Conservation (phyloP, 2,888 invertebrate genomes). For the Dynastes maya region DNA sequence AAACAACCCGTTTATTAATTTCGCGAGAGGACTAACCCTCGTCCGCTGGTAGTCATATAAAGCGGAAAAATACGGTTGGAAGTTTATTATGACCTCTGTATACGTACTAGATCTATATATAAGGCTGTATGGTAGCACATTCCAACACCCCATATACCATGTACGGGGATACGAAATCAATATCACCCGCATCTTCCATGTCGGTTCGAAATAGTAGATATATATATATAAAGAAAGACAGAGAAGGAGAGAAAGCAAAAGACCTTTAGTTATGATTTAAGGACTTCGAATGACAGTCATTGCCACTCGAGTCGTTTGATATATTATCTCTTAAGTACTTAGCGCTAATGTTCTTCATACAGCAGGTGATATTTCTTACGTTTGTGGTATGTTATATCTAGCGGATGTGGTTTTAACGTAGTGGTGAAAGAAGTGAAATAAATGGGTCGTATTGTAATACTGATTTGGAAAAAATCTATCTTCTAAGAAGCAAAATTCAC, state of each 20-base stretch:
- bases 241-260: not conserved
- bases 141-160: not conserved
- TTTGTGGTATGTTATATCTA: conserved; percentile 1
- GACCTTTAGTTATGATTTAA: conserved; percentile 49
- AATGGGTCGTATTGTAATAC: too few species aligned
- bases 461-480: too few species aligned
- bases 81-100: conserved; percentile 39
- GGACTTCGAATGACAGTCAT: conserved; percentile 49
- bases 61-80: conserved; percentile 28
- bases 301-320: conserved; percentile 43
- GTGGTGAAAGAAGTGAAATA: too few species aligned
- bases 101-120: conserved; percentile 1
- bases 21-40: not conserved
- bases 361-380: conserved; percentile 42
- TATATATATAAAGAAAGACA: too few species aligned
- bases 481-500: too few species aligned
- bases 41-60: conserved; percentile 10
- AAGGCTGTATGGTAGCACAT: not conserved
- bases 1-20: conserved; percentile 44
- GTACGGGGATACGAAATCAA: conserved; percentile 29
- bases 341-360: conserved; percentile 31
- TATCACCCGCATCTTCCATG: conserved; percentile 22
- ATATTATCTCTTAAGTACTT: conserved; percentile 45
- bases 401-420: not conserved
- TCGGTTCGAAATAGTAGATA: not conserved